Conservation (phyloP, 1,140 invertebrate species). For the Lutraria rhynchaena region DNA sequence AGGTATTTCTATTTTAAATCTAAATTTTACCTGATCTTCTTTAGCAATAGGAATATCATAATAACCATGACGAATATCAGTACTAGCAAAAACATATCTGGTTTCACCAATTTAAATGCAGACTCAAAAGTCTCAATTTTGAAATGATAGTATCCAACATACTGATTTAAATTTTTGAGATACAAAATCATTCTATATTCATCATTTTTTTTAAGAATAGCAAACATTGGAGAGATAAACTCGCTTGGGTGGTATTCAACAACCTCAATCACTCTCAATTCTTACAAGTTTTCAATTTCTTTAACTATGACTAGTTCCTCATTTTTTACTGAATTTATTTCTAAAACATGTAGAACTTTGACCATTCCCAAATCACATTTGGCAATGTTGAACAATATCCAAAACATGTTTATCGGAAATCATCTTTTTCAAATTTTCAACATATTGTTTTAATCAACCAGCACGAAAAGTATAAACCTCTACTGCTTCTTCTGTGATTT, state of each 20-base stretch:
- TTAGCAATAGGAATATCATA: conserved; percentile 31
- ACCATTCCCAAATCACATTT: conserved; percentile 25
- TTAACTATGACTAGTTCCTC: conserved; percentile 30
- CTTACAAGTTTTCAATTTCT: too few species aligned
- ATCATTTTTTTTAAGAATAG: too few species aligned
- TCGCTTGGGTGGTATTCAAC: too few species aligned
- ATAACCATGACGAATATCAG: conserved; percentile 64
- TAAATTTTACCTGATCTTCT: conserved; percentile 22
- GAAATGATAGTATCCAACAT: conserved; percentile 45
- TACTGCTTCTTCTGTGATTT: too few species aligned
- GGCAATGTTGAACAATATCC: conserved; percentile 37
- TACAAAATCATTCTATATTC: too few species aligned
- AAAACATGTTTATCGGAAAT: conserved; percentile 27
- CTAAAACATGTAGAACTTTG: not conserved
- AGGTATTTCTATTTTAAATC: too few species aligned
- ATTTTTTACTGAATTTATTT: conserved; percentile 28
- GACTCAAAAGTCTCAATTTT: conserved; percentile 42
- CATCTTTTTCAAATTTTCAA: conserved; percentile 53
- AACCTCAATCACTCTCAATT: too few species aligned
- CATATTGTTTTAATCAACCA: conserved; percentile 37
- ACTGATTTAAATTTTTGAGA: conserved; percentile 29
- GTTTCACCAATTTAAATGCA: conserved; percentile 41
- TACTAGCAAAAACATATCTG: conserved; percentile 54
- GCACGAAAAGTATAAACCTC: conserved; percentile 24
- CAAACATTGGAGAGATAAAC: too few species aligned